phyloP scores from a whole-genome alignment of 35 echinoderm and acorn worm genomes.

The Lytechinus pictus region DNA sequence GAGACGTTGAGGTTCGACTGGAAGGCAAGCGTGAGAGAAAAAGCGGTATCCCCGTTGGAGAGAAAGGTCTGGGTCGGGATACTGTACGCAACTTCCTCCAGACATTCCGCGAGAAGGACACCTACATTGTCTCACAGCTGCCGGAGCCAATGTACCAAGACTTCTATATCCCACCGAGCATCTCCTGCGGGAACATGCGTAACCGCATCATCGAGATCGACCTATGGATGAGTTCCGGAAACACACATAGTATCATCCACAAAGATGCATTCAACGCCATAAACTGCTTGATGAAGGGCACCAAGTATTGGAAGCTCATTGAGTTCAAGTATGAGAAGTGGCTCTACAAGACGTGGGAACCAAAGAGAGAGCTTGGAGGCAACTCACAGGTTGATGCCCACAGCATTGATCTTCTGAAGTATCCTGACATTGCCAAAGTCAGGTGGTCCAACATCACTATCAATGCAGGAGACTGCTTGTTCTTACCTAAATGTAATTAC shows the following conservation, averaged over 20 bases:
- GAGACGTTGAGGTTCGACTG: constrained; percentile 65
- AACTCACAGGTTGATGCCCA: constrained; percentile 64
- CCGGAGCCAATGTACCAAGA: constrained; percentile 81
- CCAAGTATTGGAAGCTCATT: constrained; percentile 82
- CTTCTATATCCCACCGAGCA: constrained; percentile 59
- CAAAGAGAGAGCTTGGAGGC: constrained; percentile 70
- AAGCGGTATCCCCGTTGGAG: constrained; percentile 67
- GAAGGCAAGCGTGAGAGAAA: constrained; percentile 75
- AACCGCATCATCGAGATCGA: constrained; percentile 79
- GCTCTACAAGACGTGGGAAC: constrained; percentile 73
- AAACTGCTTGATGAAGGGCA: constrained; percentile 83
- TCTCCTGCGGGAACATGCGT: constrained; percentile 72
- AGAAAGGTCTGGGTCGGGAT: constrained; percentile 72
- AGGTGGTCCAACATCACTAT: constrained; percentile 78
- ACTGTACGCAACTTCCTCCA: constrained; percentile 68
- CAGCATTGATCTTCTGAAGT: constrained; percentile 64
- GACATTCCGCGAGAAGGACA: constrained; percentile 35
- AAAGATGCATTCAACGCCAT: constrained; percentile 86
- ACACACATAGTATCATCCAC: constrained; percentile 69
- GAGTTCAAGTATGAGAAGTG: constrained; percentile 73
- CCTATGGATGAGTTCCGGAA: constrained; percentile 79
- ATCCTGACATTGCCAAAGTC: constrained; percentile 73
- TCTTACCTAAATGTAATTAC: constrained; percentile 73
- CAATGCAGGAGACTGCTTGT: constrained; percentile 79
- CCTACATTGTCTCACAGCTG: constrained; percentile 78